Evolutionary conservation across 2,888 invertebrate species (phyloP), one percentile per base, ranked within the genome.

Genomic region (Apantesis nais): DNA sequence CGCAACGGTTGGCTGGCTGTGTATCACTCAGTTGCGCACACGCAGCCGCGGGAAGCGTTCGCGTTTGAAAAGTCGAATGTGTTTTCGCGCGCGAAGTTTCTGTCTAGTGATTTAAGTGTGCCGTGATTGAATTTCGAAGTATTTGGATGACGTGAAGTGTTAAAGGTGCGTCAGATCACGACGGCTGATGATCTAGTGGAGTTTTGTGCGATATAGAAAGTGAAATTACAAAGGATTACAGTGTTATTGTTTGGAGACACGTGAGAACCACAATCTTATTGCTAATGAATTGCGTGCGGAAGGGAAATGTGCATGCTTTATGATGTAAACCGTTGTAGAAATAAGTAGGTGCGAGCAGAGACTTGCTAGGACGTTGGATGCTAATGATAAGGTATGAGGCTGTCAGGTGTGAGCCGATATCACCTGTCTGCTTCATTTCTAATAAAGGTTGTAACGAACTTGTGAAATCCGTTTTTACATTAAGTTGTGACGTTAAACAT

Each of bases 11-110:
- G 89, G 90, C 83, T 86, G 88, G 85, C 83, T 80, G 84, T 80
- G 79, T 86, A 87, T 86, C 87, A 87, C 81, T 88, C 91, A 94
- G 94, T 94, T 90, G 93, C 92, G 91, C 92, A 88, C 82, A 88
- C 93, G 94, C 93, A 86, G 85, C 83, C 86, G 87, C 82, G 82
- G 79, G 86, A 87, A 86, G 84, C 84, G 91, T 86, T 82, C 90
- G 92, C 88, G 89, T 86, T 89, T 86, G 80, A 80, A 86, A 81
- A 80, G 14, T 89, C 74, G 83, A 88, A 88, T 75, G 80, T 74
- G 16, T 88, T 90, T 89, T 89, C 86, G 89, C 90, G 89, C 88
- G 89, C 88, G 85, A 85, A 83, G 67, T 81, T 75, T 82, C 75
- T 79, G 81, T 74, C 73, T 75, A 81, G 78, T 78, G 78, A 71